A percentile compares a stretch with the other conserved stretches of the same genome.
Conservation (phyloP, 2,797 vertebrate genomes). For the Pyrocephalus nanus region DNA sequence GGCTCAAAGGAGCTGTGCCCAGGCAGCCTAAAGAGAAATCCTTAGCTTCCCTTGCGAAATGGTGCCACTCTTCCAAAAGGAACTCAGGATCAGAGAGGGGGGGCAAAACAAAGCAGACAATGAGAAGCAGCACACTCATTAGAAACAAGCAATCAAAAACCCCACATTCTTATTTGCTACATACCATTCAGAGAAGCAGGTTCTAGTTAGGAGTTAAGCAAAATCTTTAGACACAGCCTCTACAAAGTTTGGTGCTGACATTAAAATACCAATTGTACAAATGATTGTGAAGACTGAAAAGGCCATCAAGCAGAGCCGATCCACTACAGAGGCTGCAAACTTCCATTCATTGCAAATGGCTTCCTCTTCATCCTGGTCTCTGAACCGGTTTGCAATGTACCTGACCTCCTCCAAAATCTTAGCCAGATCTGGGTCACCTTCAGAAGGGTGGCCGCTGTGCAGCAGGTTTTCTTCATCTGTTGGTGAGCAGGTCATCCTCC, state of each 20-base stretch:
- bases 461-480: conserved; percentile 78
- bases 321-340: conserved; percentile 93
- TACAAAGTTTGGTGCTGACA: conserved; percentile 93
- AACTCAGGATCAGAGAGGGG: not conserved
- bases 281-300: conserved; percentile 93
- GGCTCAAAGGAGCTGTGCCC: not conserved
- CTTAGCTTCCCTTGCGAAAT: not conserved
- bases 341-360: conserved; percentile 91
- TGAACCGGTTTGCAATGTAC: conserved; percentile 86
- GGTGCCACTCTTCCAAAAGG: not conserved
- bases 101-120: not conserved
- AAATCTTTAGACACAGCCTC: conserved; percentile 93
- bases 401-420: conserved; percentile 90
- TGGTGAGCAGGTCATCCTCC: conserved; percentile 79
- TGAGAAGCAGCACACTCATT: not conserved
- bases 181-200: conserved; percentile 37
- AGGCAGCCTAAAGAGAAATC: not conserved
- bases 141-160: not conserved
- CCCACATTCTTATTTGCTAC: conserved; percentile 51
- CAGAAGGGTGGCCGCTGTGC: conserved; percentile 70
- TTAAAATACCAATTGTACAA: conserved; percentile 93
- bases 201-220: conserved; percentile 58
- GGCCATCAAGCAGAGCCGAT: conserved; percentile 93
- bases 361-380: conserved; percentile 86
- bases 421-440: conserved; percentile 76